A percentile compares a stretch with the other conserved stretches of the same genome.
These are phyloP conservation scores for Zaprionus obscuricornis DNA, from an alignment of 2,888 invertebrate species.

Conservation along the genomic window DNA sequence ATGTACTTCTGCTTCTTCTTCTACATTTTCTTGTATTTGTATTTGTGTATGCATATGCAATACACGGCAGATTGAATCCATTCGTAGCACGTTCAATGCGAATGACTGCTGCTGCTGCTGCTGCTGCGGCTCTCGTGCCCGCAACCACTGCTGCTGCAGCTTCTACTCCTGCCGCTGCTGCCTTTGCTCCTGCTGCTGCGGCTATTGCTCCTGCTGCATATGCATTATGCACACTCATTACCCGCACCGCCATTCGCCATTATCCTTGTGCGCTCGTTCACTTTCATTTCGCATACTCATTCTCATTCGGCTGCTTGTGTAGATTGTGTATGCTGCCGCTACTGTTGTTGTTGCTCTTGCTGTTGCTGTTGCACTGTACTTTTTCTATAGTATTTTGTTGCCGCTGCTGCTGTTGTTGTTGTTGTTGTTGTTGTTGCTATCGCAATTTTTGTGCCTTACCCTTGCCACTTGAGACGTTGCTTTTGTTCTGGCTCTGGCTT, in stretches of 20 bases:
- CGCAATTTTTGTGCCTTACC: constrained; percentile 70
- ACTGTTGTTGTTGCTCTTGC: too few species aligned
- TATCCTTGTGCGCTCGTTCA: constrained; percentile 79
- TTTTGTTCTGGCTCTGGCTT: constrained; percentile 60
- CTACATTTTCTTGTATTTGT: constrained; percentile 19
- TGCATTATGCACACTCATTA: constrained; percentile 79
- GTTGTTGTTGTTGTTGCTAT: constrained; percentile 47
- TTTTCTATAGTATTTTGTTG: constrained; percentile 44
- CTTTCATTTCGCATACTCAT: constrained; percentile 73
- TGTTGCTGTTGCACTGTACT: constrained; percentile 51
- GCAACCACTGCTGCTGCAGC: constrained; percentile 27
- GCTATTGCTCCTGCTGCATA: constrained; percentile 61
- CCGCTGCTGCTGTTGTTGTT: constrained; percentile 12
- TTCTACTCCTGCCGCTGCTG: constrained; percentile 6
- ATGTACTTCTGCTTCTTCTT: constrained; percentile 17
- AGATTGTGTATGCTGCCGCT: constrained; percentile 19
- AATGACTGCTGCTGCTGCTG: constrained; percentile 29
- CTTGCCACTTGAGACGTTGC: constrained; percentile 78
- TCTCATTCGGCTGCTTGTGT: constrained; percentile 35
- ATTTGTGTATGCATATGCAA: constrained; percentile 43
- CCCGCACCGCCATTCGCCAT: constrained; percentile 65
- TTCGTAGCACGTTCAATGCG: constrained; percentile 68
- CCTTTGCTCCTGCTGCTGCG: constrained; percentile 4
- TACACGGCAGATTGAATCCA: constrained; percentile 72
- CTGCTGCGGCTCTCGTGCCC: not conserved